Percentiles rank a stretch among this genome's conserved stretches.
phyloP scores from a whole-genome alignment of 2,797 vertebrate genomes.

The Microctenopoma steveboyesi region DNA sequence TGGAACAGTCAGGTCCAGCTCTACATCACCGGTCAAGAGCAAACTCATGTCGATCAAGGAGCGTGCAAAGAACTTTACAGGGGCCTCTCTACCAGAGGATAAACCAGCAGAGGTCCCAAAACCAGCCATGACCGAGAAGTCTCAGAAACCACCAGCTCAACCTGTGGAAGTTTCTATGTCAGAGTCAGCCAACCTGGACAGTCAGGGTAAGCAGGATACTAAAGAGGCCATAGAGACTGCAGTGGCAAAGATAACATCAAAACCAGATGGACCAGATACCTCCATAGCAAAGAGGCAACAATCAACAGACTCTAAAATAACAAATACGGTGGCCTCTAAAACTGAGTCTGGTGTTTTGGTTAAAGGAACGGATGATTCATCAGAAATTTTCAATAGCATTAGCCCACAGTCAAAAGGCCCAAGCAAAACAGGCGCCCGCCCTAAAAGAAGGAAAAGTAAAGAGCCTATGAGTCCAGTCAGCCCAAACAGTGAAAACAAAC shows the following conservation, averaged over 20 bases:
- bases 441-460: constrained; percentile 71
- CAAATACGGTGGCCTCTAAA: constrained; percentile 16
- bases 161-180: constrained; percentile 12
- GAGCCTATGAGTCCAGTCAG: constrained; percentile 59
- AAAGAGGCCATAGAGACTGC: constrained; percentile 25
- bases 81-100: constrained; percentile 5
- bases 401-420: constrained; percentile 51
- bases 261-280: constrained; percentile 57
- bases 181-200: constrained; percentile 56
- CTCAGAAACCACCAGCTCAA: constrained; percentile 21
- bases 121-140: constrained; percentile 47
- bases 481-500: constrained; percentile 58
- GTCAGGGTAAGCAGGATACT: constrained; percentile 67
- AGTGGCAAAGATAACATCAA: constrained; percentile 46
- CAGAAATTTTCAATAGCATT: constrained; percentile 33
- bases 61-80: constrained; percentile 50
- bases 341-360: constrained; percentile 12
- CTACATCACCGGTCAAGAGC: constrained; percentile 46
- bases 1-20: constrained; percentile 21
- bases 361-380: constrained; percentile 20
- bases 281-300: constrained; percentile 16
- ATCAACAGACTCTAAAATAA: constrained; percentile 39
- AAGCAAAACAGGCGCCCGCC: constrained; percentile 50
- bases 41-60: constrained; percentile 63
- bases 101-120: constrained; percentile 30